A percentile compares a stretch with the other conserved stretches of the same genome.
These are phyloP conservation scores for Crotalus horridus DNA, from an alignment of 2,113 vertebrate species.

Conservation along the genomic window DNA sequence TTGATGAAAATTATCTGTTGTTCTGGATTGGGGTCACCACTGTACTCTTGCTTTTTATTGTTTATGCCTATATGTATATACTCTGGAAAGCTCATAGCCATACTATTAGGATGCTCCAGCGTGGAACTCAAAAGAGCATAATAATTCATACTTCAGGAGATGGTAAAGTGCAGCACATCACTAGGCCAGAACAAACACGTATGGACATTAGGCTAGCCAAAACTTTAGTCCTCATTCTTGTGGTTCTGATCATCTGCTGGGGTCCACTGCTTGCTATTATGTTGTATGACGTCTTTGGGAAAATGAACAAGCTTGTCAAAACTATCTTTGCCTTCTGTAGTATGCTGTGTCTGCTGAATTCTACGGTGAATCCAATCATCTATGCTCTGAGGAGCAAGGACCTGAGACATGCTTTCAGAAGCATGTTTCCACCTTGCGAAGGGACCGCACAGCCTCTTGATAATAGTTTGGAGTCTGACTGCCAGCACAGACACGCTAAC, in stretches of 20 bases:
- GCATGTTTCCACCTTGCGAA: constrained; percentile 87
- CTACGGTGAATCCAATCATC: constrained; percentile 98
- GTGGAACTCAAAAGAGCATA: constrained; percentile 94
- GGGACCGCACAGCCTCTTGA: constrained; percentile 87
- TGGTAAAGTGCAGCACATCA: constrained; percentile 93
- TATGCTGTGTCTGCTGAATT: constrained; percentile 98
- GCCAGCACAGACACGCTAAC: constrained; percentile 86
- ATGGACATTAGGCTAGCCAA: constrained; percentile 99
- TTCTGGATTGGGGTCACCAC: constrained; percentile 98
- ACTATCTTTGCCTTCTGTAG: constrained; percentile 97
- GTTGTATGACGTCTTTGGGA: constrained; percentile 98
- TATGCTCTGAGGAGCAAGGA: constrained; percentile 98
- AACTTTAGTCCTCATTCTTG: constrained; percentile 96
- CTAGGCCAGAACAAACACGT: constrained; percentile 91
- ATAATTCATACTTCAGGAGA: constrained; percentile 92
- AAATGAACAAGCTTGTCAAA: constrained; percentile 95
- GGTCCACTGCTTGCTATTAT: constrained; percentile 97
- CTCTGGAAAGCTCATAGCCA: constrained; percentile 98
- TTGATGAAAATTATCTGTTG: constrained; percentile 95
- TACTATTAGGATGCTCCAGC: constrained; percentile 93
- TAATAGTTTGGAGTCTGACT: constrained; percentile 98
- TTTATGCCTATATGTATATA: constrained; percentile 98
- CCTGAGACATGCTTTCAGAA: constrained; percentile 92
- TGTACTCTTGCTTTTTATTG: constrained; percentile 91
- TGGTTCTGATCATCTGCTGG: constrained; percentile 97